Percentiles rank a stretch among this genome's conserved stretches.
These are phyloP conservation scores for Scomber colias DNA, from an alignment of 2,113 vertebrate genomes.

Conservation along the genomic window DNA sequence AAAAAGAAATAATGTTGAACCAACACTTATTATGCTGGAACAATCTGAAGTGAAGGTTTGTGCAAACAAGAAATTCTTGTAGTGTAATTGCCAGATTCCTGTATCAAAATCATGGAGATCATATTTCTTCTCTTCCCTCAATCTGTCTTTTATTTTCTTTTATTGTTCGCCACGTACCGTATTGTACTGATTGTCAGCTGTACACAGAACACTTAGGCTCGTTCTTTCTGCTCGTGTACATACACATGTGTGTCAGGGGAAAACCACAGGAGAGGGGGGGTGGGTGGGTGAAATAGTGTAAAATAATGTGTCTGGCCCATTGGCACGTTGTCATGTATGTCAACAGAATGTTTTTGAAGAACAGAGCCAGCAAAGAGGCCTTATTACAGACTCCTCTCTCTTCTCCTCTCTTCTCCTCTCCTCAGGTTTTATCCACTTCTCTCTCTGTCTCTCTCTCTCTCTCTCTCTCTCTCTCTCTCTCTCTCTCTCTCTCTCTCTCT, in stretches of 20 bases:
- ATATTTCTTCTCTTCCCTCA: not conserved
- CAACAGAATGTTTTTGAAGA: constrained; percentile 48
- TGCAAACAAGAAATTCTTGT: not conserved
- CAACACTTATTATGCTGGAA: not conserved
- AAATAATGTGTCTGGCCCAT: constrained; percentile 34
- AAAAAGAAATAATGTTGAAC: no score
- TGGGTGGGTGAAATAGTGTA: constrained; percentile 29
- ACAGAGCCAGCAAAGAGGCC: constrained; percentile 43
- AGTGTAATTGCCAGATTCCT: not conserved
- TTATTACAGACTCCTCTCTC: constrained; percentile 15
- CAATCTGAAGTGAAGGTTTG: not conserved
- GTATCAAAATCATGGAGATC: not conserved
- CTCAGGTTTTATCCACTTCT: not conserved
- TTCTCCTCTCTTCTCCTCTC: constrained; percentile 19
- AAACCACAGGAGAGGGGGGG: not conserved
- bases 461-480: constrained; percentile 18
- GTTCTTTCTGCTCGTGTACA: not conserved
- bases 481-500: constrained; percentile 6
- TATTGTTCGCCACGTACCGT: not conserved
- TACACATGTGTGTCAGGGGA: not conserved
- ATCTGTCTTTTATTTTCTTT: not conserved
- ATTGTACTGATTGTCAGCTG: constrained; percentile 10
- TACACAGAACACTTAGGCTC: constrained; percentile 2
- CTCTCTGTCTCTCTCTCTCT: constrained; percentile 4
- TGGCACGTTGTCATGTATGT: constrained; percentile 47